Evolutionary conservation across 2,888 invertebrate genomes (phyloP), one percentile per base, ranked within the genome.

Genomic region (Sminthurides aquaticus): DNA sequence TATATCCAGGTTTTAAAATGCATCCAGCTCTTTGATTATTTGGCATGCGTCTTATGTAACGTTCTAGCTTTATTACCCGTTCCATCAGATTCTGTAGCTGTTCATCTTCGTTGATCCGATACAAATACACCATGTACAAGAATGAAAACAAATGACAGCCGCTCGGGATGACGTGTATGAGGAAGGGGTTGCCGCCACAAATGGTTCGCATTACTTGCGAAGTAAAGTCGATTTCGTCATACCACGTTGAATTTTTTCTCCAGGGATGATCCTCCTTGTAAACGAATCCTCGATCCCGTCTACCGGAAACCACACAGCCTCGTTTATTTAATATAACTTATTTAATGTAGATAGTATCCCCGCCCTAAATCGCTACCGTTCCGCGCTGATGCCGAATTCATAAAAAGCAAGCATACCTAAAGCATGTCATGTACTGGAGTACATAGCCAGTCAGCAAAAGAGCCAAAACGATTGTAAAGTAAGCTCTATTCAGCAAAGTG

Each of bases 1-100:
- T 43, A 11, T 43, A 11, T 43, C 18, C 43, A 43, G 8, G 26
- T n/a, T 24, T 49, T 15, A 49, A 48, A 26, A 11, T 49, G 26
- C 25, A 22, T 29, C 25, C 24, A 43, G 49, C 48, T 43, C 43
- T n/a, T n/a, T n/a, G n/a, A n/a, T n/a, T n/a, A n/a, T n/a, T n/a
- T n/a, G n/a, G n/a, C n/a, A n/a, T n/a, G n/a, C n/a, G n/a, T n/a
- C n/a, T n/a, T n/a, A n/a, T n/a, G n/a, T n/a, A n/a, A n/a, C n/a
- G n/a, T n/a, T n/a, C n/a, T n/a, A n/a, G n/a, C n/a, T n/a, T n/a
- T n/a, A n/a, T 67, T 69, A 87, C 90, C 75, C 89, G 82, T 78
- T 91, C 91, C 84, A 90, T 89, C 59, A 91, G 81, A 80, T 88
- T 88, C 75, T 89, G 89, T 60, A 91, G 78, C 75, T 90, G 90